These are phyloP conservation scores for Lycopodina hypogea DNA, from an alignment of 37 sponge, comb jelly and placozoan species.

Conservation along the genomic window DNA sequence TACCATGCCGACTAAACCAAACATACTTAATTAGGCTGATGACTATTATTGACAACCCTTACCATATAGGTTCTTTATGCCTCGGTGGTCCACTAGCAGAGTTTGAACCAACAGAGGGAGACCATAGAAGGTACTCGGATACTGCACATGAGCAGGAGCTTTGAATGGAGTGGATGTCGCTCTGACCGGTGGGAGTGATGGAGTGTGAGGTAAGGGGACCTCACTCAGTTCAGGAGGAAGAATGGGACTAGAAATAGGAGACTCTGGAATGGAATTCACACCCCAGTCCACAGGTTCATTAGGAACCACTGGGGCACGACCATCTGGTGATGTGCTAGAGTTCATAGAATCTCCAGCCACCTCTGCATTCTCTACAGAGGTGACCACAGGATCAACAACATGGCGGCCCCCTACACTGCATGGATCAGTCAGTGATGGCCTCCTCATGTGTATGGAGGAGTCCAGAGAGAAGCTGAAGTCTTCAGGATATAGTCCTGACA, in stretches of 20 bases:
- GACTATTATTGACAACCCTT: too few species aligned
- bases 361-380: too few species aligned
- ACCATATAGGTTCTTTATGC: slow-evolving; percentile 76
- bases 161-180: too few species aligned
- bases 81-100: slow-evolving; percentile 42
- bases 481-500: slow-evolving; percentile 55
- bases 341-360: too few species aligned
- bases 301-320: too few species aligned
- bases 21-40: background rate
- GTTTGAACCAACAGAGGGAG: slow-evolving; percentile 62
- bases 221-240: background rate
- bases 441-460: background rate
- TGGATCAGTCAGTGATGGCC: too few species aligned
- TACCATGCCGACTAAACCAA: too few species aligned
- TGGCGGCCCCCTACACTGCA: too few species aligned
- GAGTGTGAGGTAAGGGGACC: background rate
- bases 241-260: background rate
- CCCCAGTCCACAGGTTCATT: too few species aligned
- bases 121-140: slow-evolving; percentile 68
- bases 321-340: too few species aligned
- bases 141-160: background rate
- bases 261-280: background rate
- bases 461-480: slow-evolving; percentile 42
- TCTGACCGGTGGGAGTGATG: background rate
- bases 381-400: too few species aligned